These are phyloP conservation scores for Bungarus multicinctus DNA, from an alignment of 2,113 vertebrate genomes.

Conservation along the genomic window DNA sequence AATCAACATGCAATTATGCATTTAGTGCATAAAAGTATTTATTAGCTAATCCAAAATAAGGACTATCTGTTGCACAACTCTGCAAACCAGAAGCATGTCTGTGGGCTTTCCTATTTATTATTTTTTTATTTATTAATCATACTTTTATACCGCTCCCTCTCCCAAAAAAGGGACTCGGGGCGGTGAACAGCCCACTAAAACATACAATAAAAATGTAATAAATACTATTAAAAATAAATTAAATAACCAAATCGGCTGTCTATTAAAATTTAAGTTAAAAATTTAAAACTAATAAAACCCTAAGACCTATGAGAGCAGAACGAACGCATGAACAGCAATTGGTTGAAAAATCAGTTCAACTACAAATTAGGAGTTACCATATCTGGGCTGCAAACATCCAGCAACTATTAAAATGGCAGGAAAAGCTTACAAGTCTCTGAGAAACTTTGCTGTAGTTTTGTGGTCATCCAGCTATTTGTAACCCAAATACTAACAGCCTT, in stretches of 20 bases:
- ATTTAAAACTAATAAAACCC: too few species aligned
- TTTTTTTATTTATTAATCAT: too few species aligned
- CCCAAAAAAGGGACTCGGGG: too few species aligned
- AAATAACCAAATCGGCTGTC: too few species aligned
- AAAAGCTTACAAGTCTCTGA: not conserved
- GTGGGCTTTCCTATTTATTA: not conserved
- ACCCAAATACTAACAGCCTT: not conserved
- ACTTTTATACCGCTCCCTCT: too few species aligned
- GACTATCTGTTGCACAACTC: not conserved
- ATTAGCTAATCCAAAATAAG: not conserved
- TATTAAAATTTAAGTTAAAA: too few species aligned
- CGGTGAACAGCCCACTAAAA: too few species aligned
- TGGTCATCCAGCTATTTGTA: not conserved
- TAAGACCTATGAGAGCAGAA: not conserved
- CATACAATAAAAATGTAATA: too few species aligned
- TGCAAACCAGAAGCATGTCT: not conserved
- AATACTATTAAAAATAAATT: too few species aligned
- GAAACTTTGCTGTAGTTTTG: not conserved
- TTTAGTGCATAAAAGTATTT: not conserved
- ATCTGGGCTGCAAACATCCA: not conserved
- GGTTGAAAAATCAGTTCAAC: not conserved
- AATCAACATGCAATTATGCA: not conserved
- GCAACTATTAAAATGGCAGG: not conserved
- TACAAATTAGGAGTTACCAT: not conserved
- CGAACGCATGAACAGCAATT: not conserved